phyloP scores from a whole-genome alignment of 2,797 vertebrate species.

The Xiphorhynchus erythropygius region DNA sequence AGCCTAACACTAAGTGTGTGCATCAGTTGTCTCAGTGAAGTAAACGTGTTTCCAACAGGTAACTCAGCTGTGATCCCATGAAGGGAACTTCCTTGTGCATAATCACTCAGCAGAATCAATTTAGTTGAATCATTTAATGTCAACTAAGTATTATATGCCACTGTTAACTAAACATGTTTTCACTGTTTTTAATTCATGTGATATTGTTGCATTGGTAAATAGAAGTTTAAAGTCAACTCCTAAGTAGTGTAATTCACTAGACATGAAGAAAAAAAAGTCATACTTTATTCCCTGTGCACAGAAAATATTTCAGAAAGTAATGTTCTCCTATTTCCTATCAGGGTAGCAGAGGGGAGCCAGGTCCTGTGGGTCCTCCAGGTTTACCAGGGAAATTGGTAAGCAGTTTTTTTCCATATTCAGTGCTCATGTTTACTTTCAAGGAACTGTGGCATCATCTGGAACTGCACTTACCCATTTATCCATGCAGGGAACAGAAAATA shows the following conservation, averaged over 20 bases:
- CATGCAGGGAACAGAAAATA: not conserved
- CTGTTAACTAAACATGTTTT: not conserved
- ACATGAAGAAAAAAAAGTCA: not conserved
- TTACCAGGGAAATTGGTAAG: slow-evolving; percentile 89
- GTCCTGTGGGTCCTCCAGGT: slow-evolving; percentile 86
- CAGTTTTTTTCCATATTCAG: not conserved
- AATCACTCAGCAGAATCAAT: not conserved
- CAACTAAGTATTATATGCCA: not conserved
- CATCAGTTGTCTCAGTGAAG: not conserved
- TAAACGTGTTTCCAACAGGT: not conserved
- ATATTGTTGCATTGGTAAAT: not conserved
- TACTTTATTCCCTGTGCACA: not conserved
- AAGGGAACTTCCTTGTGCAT: not conserved
- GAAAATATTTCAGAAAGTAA: slow-evolving; percentile 7
- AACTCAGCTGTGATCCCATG: not conserved
- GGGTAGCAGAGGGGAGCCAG: slow-evolving; percentile 87
- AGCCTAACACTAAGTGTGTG: not conserved
- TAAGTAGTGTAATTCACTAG: not conserved
- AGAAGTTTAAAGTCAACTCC: not conserved
- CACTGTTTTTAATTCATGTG: not conserved
- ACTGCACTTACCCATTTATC: not conserved
- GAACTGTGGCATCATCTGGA: not conserved
- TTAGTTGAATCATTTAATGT: not conserved
- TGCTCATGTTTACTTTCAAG: not conserved
- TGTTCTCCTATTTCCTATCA: slow-evolving; percentile 58